These are phyloP conservation scores for Molossus molossus DNA, from an alignment of 2,797 vertebrate species.

Conservation along the genomic window DNA sequence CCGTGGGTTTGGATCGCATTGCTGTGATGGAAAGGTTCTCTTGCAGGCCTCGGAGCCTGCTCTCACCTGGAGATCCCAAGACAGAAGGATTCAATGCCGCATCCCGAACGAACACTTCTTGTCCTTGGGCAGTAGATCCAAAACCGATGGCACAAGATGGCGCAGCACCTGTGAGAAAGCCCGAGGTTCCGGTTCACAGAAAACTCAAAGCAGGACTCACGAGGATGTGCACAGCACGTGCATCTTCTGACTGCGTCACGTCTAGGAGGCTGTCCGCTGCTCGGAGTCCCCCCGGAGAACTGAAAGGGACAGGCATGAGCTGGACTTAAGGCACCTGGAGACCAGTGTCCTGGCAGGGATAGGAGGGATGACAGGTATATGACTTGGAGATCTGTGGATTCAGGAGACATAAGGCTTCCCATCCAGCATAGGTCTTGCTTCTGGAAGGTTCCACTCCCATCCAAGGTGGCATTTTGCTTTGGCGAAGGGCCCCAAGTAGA, in stretches of 20 bases:
- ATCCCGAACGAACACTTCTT: background rate
- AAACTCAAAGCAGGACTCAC: background rate
- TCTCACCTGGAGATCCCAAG: background rate
- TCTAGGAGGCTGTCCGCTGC: background rate
- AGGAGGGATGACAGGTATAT: background rate
- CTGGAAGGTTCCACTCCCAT: background rate
- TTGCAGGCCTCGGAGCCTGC: background rate
- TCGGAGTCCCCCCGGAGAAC: background rate
- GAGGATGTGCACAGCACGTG: background rate
- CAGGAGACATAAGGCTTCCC: background rate
- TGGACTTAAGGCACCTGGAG: background rate
- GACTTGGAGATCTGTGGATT: background rate
- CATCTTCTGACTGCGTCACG: background rate
- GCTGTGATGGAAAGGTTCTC: background rate
- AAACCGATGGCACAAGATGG: background rate
- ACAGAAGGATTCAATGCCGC: background rate
- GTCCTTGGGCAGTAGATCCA: background rate
- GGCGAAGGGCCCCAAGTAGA: background rate
- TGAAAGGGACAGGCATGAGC: background rate
- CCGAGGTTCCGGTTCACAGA: background rate
- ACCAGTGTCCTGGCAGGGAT: background rate
- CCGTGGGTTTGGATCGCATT: background rate
- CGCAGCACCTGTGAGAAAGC: background rate
- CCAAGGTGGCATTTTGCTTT: constrained; percentile 14
- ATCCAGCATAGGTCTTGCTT: background rate